These are phyloP conservation scores for Catajapyx aquilonaris DNA, from an alignment of 1,140 invertebrate species.

Conservation along the genomic window DNA sequence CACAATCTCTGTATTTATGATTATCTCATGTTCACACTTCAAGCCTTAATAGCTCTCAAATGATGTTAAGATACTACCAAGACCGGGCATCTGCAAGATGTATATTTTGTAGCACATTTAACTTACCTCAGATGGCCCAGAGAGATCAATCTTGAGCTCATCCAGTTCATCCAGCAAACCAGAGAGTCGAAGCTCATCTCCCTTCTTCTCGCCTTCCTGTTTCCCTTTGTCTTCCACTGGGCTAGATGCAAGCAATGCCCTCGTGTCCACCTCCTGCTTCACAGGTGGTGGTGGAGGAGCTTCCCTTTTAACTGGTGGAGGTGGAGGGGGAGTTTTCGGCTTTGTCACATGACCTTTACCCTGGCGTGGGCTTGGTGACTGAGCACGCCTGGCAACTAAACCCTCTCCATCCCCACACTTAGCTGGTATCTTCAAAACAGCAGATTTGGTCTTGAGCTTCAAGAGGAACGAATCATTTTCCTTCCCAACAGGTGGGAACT, in stretches of 20 bases:
- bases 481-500: slow-evolving; percentile 6
- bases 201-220: background rate
- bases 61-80: no score
- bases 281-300: background rate
- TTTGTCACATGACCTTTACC: slow-evolving; percentile 14
- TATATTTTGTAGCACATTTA: no score
- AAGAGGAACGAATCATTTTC: slow-evolving; percentile 19
- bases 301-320: slow-evolving; percentile 9
- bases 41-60: no score
- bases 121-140: slow-evolving; percentile 1
- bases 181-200: background rate
- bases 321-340: slow-evolving; percentile 18
- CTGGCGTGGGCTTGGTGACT: slow-evolving; percentile 2
- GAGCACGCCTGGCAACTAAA: slow-evolving; percentile 16
- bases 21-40: no score
- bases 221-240: background rate
- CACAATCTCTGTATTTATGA: no score
- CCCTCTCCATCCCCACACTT: slow-evolving; percentile 17
- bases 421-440: slow-evolving; percentile 18
- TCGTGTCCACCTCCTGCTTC: slow-evolving; percentile 12
- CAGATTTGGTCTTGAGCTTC: slow-evolving; percentile 20
- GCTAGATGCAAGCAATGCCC: slow-evolving; percentile 17
- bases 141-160: slow-evolving; percentile 3
- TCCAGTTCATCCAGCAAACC: slow-evolving; percentile 3
- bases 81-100: no score